Evolutionary conservation across 2,113 vertebrate species (phyloP), one percentile per base, ranked within the genome.

Genomic region (Synodontis membranacea): DNA sequence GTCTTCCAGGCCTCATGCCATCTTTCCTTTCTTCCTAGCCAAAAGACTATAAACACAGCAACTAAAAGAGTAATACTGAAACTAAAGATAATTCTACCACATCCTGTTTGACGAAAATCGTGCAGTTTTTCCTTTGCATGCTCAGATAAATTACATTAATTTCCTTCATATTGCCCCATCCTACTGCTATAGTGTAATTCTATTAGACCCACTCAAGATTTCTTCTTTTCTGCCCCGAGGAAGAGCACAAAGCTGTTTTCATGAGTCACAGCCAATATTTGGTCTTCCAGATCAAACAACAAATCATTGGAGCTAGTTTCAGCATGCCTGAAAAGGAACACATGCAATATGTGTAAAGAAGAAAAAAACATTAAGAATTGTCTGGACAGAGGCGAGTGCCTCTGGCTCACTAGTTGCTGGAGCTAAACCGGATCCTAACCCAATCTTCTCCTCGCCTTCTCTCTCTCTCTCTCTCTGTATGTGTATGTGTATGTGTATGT

Each of bases 141-240:
- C 91, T 95, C 90, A 91, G 92, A 94, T 93, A 92, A 94, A 94
- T 89, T 28, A 89, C 91, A 93, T 92, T 89, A 94, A 89, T 95
- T 93, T 93, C 90, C 93, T 92, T 92, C 89, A 91, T 91, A 90
- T 91, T 83, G 86, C 83, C 25, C 87, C 92, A 92, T 93, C 94
- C 92, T 92, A 92, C 85, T 90, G 90, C 91, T 93, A 89, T 91
- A 92, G 85, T 85, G 79, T 94, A 94, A 95, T 93, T 93, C 88
- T 92, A 94, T 94, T 94, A 94, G 54, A 88, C 82, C 91, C 91
- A 93, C 92, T 94, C 92, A 93, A 93, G 90, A 93, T 93, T 92
- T 91, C 87, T 88, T 85, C 90, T 86, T 89, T 80, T 86, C 91
- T 54, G 89, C 91, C 93, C 87, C 17, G 2, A 89, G 89, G 88